These are phyloP conservation scores for Thamnophis sirtalis DNA, from an alignment of 2,113 vertebrate genomes.

Conservation along the genomic window DNA sequence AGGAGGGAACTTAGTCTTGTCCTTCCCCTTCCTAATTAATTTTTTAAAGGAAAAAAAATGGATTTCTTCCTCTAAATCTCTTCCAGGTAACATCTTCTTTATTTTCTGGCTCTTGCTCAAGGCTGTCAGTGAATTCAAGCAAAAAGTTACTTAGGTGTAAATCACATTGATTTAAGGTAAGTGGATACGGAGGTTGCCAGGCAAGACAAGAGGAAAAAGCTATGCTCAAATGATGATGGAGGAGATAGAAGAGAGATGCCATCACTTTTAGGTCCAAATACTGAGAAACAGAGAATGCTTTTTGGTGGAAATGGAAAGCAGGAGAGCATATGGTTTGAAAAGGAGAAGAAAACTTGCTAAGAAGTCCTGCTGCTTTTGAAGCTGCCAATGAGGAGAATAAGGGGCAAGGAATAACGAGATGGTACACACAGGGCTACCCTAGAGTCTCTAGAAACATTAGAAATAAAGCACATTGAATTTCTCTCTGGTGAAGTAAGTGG, in stretches of 20 bases:
- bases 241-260: not conserved
- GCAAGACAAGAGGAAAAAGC: not conserved
- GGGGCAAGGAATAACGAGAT: not conserved
- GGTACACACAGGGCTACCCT: not conserved
- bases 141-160: not conserved
- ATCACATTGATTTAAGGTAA: not conserved
- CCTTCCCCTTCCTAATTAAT: not conserved
- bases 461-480: not conserved
- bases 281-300: not conserved
- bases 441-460: not conserved
- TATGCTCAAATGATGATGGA: not conserved
- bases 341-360: not conserved
- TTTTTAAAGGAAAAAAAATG: not conserved
- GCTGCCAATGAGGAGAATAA: not conserved
- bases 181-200: not conserved
- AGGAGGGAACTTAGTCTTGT: not conserved
- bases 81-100: not conserved
- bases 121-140: not conserved
- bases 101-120: not conserved
- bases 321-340: not conserved
- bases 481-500: not conserved
- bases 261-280: not conserved
- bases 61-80: not conserved
- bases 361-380: not conserved
- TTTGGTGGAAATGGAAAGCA: not conserved